phyloP scores from a whole-genome alignment of 2,888 invertebrate species.

The Tetrapedia diversipes region DNA sequence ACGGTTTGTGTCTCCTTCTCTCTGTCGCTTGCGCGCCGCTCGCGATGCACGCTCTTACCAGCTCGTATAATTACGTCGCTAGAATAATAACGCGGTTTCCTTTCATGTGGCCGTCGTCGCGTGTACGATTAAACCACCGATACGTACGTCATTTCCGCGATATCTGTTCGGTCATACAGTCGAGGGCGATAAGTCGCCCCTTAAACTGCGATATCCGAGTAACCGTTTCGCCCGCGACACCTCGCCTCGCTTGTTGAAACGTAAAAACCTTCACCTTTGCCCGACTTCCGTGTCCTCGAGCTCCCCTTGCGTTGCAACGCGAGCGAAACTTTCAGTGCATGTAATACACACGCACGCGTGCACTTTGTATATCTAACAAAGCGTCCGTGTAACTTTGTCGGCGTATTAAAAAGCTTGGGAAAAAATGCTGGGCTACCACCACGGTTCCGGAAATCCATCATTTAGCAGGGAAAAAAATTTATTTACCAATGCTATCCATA shows the following conservation, averaged over 20 bases:
- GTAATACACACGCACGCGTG: no score
- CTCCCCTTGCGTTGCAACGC: neutral
- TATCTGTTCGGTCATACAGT: slow-evolving; percentile 35
- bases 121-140: slow-evolving; percentile 39
- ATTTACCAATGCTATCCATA: no score
- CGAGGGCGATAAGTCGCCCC: slow-evolving; percentile 28
- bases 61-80: slow-evolving; percentile 42
- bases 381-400: neutral
- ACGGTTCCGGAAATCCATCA: no score
- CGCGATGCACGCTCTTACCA: slow-evolving; percentile 13
- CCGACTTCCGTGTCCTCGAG: neutral
- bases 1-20: neutral
- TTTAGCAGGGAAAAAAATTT: no score
- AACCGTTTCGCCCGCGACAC: slow-evolving; percentile 30
- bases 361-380: neutral
- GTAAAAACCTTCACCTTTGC: neutral
- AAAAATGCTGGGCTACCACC: no score
- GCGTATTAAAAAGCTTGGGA: neutral
- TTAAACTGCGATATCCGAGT: slow-evolving; percentile 23
- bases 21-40: neutral
- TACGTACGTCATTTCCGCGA: slow-evolving; percentile 25
- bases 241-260: slow-evolving; percentile 23
- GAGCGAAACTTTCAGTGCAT: neutral
- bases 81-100: slow-evolving; percentile 44
- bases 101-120: slow-evolving; percentile 38